A percentile compares a stretch with the other conserved stretches of the same genome.
phyloP scores from a whole-genome alignment of 2,888 invertebrate species.

The Caenorhabditis sp. region DNA sequence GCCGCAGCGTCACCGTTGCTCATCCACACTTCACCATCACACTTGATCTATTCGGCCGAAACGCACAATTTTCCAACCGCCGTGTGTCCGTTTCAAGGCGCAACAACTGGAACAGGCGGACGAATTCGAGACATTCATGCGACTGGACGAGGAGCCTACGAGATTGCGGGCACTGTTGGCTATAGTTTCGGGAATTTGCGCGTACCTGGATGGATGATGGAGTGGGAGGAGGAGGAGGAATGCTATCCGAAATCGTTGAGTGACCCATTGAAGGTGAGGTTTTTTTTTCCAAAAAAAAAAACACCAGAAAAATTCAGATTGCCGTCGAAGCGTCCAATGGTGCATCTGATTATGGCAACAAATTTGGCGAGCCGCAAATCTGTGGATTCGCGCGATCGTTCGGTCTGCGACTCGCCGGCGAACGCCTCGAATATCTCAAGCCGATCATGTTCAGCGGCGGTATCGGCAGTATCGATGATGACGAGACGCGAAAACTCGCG shows the following conservation, averaged over 20 bases:
- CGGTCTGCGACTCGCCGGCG: conserved; percentile 77
- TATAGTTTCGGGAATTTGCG: conserved; percentile 92
- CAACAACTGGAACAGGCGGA: conserved; percentile 85
- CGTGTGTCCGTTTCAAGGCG: conserved; percentile 51
- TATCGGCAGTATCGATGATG: conserved; percentile 82
- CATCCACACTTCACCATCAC: conserved; percentile 77
- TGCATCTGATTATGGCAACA: conserved; percentile 97
- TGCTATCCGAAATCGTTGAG: conserved; percentile 89
- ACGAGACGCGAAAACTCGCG: conserved; percentile 34
- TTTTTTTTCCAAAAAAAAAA: no score
- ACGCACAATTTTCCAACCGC: conserved; percentile 97
- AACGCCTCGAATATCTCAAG: conserved; percentile 86
- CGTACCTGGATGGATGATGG: conserved; percentile 87
- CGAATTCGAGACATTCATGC: conserved; percentile 92
- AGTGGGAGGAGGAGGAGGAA: conserved; percentile 83
- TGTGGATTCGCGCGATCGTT: conserved; percentile 90
- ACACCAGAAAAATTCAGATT: no score
- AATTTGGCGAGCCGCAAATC: conserved; percentile 93
- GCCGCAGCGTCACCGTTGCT: conserved; percentile 77
- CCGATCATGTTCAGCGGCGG: conserved; percentile 99
- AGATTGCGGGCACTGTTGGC: conserved; percentile 74
- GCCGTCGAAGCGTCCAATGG: conserved; percentile 95
- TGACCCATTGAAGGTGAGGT: conserved; percentile 81
- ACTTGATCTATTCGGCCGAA: conserved; percentile 96
- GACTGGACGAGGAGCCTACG: conserved; percentile 79